Evolutionary conservation across 2,888 invertebrate genomes (phyloP), one percentile per base, ranked within the genome.

Genomic region (Iselma pallidipennis): DNA sequence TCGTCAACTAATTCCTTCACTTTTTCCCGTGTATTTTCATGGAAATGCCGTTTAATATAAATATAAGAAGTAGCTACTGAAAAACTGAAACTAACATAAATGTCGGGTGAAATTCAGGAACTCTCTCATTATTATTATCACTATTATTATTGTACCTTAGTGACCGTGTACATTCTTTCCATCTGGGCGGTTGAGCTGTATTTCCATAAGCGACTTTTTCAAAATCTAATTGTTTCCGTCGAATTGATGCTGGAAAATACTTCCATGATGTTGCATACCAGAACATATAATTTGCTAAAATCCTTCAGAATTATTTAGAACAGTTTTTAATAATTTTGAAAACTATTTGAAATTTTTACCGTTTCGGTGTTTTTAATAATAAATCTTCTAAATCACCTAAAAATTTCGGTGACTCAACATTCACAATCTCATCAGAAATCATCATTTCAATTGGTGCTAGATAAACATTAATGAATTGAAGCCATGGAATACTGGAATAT

Each of bases 1-100:
- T 65, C 63, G 4, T 64, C 59, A n/a, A 73, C 65, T 55, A 73
- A 71, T 48, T 66, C 62, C 37, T 57, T 59, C 7, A 71, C 62
- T 16, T 59, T 45, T 6, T 61, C 48, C 14, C 57, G 51, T 10
- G 64, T 58, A 16, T 66, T 59, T 37, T 67, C 65, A 12, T 64
- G 33, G 5, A 63, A 28, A 45, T 70, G 66, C 42, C 52, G 60
- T 52, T 63, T 56, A 2, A 63, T 65, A 29, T 45, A 45, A 4
- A 45, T 5, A 23, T 23, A 45, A 21, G 45, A 45, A 1, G 21
- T 2, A 12, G 45, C 45, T 5, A 45, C 23, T n/a, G 10, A 23
- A n/a, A 45, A 23, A 45, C 23, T 45, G n/a, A 3, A 45, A 45
- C 45, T 23, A 45, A 2, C 29, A 29, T 7, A 29, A 29, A 29